Evolutionary conservation across 92 coral and sea anemone species (phyloP).

Genomic region (Bergia puertoricense): DNA sequence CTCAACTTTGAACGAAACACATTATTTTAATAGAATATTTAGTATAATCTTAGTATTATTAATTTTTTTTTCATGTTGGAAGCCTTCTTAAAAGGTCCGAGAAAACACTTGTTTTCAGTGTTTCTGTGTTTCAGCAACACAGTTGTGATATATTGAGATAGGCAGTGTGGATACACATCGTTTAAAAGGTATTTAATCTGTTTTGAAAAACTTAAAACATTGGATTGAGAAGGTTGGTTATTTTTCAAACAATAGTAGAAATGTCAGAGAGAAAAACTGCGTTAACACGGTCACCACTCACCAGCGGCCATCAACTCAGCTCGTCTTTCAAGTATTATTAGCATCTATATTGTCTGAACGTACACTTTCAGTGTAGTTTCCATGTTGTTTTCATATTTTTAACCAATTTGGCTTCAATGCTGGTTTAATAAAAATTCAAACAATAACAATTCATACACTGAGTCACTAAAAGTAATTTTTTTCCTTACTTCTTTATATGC

Average conservation of each 20-base stretch:
- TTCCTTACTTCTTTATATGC: background rate
- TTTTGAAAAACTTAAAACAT: background rate
- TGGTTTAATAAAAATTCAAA: background rate
- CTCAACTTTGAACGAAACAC: too few species aligned
- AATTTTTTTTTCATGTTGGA: too few species aligned
- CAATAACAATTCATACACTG: too few species aligned
- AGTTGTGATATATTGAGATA: background rate
- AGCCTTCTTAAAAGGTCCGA: too few species aligned
- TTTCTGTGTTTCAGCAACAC: background rate
- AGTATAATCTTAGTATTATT: too few species aligned
- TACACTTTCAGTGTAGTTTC: background rate
- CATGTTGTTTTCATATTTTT: background rate
- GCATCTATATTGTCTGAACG: background rate
- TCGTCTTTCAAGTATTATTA: background rate
- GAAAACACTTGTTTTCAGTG: background rate
- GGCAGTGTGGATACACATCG: background rate
- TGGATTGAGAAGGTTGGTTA: background rate
- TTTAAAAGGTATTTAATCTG: background rate
- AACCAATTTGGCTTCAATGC: background rate
- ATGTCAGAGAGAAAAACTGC: background rate
- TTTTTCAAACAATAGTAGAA: background rate
- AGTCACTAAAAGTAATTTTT: background rate
- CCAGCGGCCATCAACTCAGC: background rate
- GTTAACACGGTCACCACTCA: background rate
- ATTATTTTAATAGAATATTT: too few species aligned